These are phyloP conservation scores for Hydra vulgaris DNA, from an alignment of 30 jellyfish, hydroid and myxozoan genomes.

Conservation along the genomic window DNA sequence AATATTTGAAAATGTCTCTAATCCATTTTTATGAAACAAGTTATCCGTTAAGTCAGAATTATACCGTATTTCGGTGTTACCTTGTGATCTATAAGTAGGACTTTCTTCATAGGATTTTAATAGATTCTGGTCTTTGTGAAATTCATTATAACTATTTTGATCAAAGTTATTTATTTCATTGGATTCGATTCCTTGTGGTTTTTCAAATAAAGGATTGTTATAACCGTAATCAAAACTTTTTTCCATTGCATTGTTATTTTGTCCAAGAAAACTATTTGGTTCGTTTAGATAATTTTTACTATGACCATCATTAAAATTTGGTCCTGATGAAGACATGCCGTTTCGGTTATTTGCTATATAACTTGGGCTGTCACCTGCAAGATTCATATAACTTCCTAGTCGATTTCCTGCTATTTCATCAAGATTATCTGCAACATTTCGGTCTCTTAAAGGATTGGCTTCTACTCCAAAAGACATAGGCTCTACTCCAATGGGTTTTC, in stretches of 20 bases:
- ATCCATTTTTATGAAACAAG: not conserved
- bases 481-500: not conserved
- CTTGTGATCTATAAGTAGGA: not conserved
- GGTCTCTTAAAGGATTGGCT: not conserved
- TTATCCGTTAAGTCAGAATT: not conserved
- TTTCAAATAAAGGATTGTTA: slow-evolving; percentile 20
- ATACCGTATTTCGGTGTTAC: not conserved
- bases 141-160: slow-evolving; percentile 70
- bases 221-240: slow-evolving; percentile 10
- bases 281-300: not conserved
- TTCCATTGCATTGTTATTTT: slow-evolving; percentile 16
- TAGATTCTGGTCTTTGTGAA: not conserved
- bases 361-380: not conserved
- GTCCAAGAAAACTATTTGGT: not conserved
- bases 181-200: not conserved
- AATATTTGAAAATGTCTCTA: not conserved
- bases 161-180: slow-evolving; percentile 15
- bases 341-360: not conserved
- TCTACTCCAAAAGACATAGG: too few relatives aligned
- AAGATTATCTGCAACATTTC: not conserved
- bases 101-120: not conserved
- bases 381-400: not conserved
- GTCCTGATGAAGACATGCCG: not conserved
- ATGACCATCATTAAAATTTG: not conserved
- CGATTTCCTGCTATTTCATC: not conserved